A percentile compares a stretch with the other conserved stretches of the same genome.
phyloP scores from a whole-genome alignment of 2,113 vertebrate species.

The Aphyosemion australe region DNA sequence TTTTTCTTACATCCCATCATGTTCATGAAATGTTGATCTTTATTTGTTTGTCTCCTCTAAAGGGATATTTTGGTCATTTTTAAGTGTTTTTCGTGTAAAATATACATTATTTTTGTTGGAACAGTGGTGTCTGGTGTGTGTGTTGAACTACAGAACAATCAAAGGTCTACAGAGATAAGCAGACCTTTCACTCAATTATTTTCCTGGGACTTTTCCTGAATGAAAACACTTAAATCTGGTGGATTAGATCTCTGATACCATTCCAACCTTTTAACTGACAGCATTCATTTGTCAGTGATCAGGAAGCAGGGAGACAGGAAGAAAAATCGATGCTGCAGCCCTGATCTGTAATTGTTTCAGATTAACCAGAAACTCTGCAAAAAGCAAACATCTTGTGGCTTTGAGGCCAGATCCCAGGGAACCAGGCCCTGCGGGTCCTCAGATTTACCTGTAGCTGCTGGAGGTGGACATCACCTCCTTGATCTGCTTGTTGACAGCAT shows the following conservation, averaged over 20 bases:
- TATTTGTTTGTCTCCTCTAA: too few relatives aligned
- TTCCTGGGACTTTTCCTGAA: neutral
- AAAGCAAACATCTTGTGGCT: neutral
- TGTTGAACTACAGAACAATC: too few relatives aligned
- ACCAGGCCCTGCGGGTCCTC: neutral
- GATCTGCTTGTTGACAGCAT: conserved; percentile 93
- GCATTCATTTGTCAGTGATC: conserved; percentile 35
- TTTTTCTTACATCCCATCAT: too few relatives aligned
- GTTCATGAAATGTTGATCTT: too few relatives aligned
- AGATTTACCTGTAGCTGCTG: conserved; percentile 89
- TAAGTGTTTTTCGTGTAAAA: too few relatives aligned
- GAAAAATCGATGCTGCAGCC: conserved; percentile 51
- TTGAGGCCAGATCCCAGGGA: neutral
- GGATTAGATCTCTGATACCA: neutral
- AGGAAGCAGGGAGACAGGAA: conserved; percentile 1
- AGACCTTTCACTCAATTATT: too few relatives aligned
- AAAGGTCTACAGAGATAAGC: too few relatives aligned
- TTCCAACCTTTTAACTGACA: conserved; percentile 34
- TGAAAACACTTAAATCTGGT: neutral
- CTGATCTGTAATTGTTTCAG: conserved; percentile 29
- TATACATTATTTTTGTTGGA: neutral
- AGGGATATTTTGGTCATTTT: too few relatives aligned
- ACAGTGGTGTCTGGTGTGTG: too few relatives aligned
- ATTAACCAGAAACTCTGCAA: conserved; percentile 24
- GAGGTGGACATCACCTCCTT: conserved; percentile 87